phyloP scores from a whole-genome alignment of 37 sponge, comb jelly and placozoan genomes.

The Spongilla lacustris region DNA sequence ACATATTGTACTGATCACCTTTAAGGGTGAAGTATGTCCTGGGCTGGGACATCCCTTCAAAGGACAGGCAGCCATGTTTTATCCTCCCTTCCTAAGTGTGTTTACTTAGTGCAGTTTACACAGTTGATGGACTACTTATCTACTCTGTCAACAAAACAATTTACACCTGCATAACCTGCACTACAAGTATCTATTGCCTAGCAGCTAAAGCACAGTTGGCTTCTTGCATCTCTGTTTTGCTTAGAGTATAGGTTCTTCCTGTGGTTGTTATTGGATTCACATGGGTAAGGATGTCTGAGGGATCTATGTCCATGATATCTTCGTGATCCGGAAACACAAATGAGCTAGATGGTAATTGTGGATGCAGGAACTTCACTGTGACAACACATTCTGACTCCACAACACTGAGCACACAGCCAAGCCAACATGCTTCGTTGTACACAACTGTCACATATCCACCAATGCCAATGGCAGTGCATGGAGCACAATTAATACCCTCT shows the following conservation, averaged over 20 bases:
- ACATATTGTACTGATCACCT: slow-evolving; percentile 1
- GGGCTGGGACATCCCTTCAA: slow-evolving; percentile 1
- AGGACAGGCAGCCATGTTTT: slow-evolving; percentile 1
- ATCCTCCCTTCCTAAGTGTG: neutral
- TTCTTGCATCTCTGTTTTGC: neutral
- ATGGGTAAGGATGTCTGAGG: neutral
- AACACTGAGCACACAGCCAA: slow-evolving; percentile 48
- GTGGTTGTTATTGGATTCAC: slow-evolving; percentile 39
- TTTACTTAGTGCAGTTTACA: neutral
- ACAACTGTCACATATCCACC: slow-evolving; percentile 42
- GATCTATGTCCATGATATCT: slow-evolving; percentile 11
- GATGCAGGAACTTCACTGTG: slow-evolving; percentile 25
- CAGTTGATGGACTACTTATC: slow-evolving; percentile 1
- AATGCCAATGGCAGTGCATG: slow-evolving; percentile 11
- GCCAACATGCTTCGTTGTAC: slow-evolving; percentile 38
- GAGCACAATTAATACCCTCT: slow-evolving; percentile 72
- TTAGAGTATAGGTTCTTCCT: slow-evolving; percentile 10
- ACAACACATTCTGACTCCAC: slow-evolving; percentile 2
- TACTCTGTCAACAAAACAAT: neutral
- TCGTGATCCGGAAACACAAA: slow-evolving; percentile 15
- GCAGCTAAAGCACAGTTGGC: neutral
- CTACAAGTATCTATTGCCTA: neutral
- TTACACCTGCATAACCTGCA: neutral
- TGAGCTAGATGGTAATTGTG: slow-evolving; percentile 43
- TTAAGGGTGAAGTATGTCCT: neutral